These are phyloP conservation scores for Zophobas morio DNA, from an alignment of 1,140 invertebrate genomes.

Conservation along the genomic window DNA sequence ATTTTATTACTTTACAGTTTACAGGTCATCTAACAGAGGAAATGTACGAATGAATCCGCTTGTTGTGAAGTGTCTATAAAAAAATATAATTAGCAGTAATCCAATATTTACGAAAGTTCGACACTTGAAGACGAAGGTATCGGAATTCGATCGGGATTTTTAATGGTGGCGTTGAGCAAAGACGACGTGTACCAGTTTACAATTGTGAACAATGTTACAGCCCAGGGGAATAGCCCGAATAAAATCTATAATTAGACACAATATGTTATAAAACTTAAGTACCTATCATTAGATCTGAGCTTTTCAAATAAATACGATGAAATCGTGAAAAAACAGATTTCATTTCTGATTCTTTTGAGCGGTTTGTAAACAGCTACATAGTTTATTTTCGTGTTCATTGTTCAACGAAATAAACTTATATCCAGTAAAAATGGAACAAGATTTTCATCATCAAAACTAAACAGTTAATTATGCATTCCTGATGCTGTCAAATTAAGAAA, in stretches of 20 bases:
- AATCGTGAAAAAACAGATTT: slow-evolving; percentile 1
- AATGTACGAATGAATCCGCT: slow-evolving; percentile 6
- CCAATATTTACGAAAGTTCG: neutral
- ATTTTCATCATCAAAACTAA: neutral
- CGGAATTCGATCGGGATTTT: neutral
- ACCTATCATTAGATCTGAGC: slow-evolving; percentile 17
- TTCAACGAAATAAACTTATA: neutral
- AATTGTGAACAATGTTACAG: neutral
- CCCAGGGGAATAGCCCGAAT: neutral
- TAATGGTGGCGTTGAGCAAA: neutral
- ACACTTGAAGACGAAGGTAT: no score
- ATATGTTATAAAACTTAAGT: slow-evolving; percentile 30
- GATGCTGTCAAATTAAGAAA: slow-evolving; percentile 1
- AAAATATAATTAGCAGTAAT: slow-evolving; percentile 6
- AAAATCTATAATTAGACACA: slow-evolving; percentile 29
- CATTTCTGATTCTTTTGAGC: neutral
- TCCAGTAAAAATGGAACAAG: neutral
- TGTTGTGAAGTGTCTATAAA: neutral
- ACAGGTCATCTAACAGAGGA: slow-evolving; percentile 30
- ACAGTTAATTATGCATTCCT: slow-evolving; percentile 8
- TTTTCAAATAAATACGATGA: neutral
- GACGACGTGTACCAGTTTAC: slow-evolving; percentile 8
- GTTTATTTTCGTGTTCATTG: slow-evolving; percentile 1
- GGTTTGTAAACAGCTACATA: neutral
- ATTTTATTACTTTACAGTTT: slow-evolving; percentile 16